These are phyloP conservation scores for Sabatieria punctata DNA, from an alignment of 2,888 invertebrate genomes.

Conservation along the genomic window DNA sequence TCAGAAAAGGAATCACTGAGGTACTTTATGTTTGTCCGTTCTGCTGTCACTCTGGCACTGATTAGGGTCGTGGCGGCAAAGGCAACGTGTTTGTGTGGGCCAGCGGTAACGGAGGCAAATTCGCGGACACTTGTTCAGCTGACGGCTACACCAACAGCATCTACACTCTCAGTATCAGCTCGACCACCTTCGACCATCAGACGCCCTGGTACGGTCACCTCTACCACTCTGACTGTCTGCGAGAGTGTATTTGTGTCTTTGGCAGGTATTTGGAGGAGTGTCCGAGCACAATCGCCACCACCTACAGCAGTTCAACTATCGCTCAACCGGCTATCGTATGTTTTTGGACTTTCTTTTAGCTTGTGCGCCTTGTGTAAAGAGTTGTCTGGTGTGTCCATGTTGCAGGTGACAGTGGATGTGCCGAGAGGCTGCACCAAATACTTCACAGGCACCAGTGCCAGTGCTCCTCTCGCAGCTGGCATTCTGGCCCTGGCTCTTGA, in stretches of 20 bases:
- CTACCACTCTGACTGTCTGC: no score
- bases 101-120: slow-evolving; percentile 85
- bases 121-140: slow-evolving; percentile 83
- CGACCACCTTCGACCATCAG: slow-evolving; percentile 68
- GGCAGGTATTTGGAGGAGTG: slow-evolving; percentile 99
- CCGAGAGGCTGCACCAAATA: slow-evolving; percentile 6
- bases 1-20: slow-evolving; percentile 78
- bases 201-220: no score
- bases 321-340: slow-evolving; percentile 15
- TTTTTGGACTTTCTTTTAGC: no score
- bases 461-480: slow-evolving; percentile 81
- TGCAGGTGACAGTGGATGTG: slow-evolving; percentile 4
- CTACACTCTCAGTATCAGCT: slow-evolving; percentile 91
- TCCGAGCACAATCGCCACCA: slow-evolving; percentile 86
- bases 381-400: no score
- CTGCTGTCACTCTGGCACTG: no score
- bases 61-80: slow-evolving; percentile 62
- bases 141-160: slow-evolving; percentile 99
- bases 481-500: slow-evolving; percentile 79
- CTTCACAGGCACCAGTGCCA: slow-evolving; percentile 85
- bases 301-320: slow-evolving; percentile 80
- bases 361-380: no score
- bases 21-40: no score
- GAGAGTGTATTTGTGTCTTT: no score
- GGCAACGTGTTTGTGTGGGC: slow-evolving; percentile 96